Percentiles rank a stretch among this genome's conserved stretches.
These are phyloP conservation scores for Rhegmatorhina hoffmannsi DNA, from an alignment of 2,113 vertebrate genomes.

Conservation along the genomic window DNA sequence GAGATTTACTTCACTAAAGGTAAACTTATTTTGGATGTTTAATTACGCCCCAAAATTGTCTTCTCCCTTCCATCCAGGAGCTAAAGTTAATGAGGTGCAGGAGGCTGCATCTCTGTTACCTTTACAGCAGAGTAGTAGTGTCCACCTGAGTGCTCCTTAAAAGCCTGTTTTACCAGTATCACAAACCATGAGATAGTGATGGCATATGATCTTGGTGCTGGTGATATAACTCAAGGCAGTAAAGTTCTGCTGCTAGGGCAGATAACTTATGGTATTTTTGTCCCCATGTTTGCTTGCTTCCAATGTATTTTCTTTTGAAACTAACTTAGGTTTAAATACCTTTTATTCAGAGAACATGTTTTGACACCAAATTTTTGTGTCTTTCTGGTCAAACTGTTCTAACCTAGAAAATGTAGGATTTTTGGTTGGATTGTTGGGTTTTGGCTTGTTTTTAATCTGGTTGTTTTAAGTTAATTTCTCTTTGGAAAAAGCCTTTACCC, in stretches of 20 bases:
- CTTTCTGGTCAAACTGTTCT: not conserved
- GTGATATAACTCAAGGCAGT: not conserved
- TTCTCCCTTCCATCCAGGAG: not conserved
- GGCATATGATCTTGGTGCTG: not conserved
- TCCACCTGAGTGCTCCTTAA: not conserved
- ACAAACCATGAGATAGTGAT: not conserved
- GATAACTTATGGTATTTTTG: not conserved
- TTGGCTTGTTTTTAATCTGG: not conserved
- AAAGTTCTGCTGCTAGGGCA: not conserved
- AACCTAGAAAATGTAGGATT: not conserved
- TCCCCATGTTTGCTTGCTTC: not conserved
- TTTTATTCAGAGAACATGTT: not conserved
- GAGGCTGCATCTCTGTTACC: not conserved
- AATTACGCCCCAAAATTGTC: not conserved
- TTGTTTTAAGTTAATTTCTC: not conserved
- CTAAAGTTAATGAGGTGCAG: not conserved
- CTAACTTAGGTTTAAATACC: not conserved
- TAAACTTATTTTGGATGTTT: not conserved
- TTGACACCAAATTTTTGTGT: not conserved
- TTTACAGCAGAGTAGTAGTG: not conserved
- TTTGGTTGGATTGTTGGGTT: not conserved
- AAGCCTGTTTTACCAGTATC: not conserved
- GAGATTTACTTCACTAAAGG: not conserved
- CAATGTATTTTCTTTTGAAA: not conserved
- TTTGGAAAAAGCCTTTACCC: not conserved